A percentile compares a stretch with the other conserved stretches of the same genome.
These are phyloP conservation scores for Agrochola macilenta DNA, from an alignment of 2,888 invertebrate species.

Conservation along the genomic window DNA sequence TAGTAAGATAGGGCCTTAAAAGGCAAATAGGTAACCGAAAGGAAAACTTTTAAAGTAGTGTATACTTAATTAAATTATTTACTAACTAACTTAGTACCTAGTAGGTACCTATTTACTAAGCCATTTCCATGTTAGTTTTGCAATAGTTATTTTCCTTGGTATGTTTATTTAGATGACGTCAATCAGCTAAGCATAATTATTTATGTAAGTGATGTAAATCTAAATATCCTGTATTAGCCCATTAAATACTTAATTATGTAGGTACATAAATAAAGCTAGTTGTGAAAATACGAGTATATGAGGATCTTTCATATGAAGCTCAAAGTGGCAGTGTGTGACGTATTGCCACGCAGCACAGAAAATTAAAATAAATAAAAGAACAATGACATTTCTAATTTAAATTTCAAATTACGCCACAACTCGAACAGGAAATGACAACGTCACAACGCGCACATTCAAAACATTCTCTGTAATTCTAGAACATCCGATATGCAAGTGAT, in stretches of 20 bases:
- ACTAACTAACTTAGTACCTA: constrained; percentile 6
- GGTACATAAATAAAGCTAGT: no score
- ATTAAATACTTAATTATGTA: not conserved
- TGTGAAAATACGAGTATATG: no score
- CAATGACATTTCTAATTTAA: constrained; percentile 23
- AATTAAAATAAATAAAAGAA: constrained; percentile 20
- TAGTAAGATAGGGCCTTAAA: not conserved
- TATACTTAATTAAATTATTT: not conserved
- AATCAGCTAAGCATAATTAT: constrained; percentile 20
- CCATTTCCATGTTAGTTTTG: constrained; percentile 30
- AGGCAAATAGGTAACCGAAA: not conserved
- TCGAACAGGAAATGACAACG: constrained; percentile 9
- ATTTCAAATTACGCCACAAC: constrained; percentile 27
- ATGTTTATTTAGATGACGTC: constrained; percentile 38
- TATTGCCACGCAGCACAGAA: not conserved
- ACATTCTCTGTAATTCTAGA: constrained; percentile 37
- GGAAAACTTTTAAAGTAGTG: not conserved
- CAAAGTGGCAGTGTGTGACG: not conserved
- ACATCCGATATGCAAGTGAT: constrained; percentile 34
- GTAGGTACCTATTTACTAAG: constrained; percentile 24
- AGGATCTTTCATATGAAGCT: no score
- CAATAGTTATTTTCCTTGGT: constrained; percentile 34
- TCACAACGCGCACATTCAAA: constrained; percentile 8
- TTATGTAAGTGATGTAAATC: constrained; percentile 18
- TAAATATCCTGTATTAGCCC: constrained; percentile 10